Base-by-base conservation (phyloP, 2,888 invertebrate genomes). In the Acrobasis suavella region DNA sequence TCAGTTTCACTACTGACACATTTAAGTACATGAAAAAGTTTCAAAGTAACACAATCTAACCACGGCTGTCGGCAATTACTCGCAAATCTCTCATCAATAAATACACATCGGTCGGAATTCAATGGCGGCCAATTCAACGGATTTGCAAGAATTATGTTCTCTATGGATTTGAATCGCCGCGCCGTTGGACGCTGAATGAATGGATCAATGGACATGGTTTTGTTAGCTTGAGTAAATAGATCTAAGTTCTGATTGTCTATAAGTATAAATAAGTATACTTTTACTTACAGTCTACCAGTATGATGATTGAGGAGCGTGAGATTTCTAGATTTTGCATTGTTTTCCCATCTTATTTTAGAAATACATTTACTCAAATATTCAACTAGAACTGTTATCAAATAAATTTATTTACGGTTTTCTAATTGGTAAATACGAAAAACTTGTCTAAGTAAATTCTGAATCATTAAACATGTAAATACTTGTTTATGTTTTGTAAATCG, bases 21-120 rank as follows among this genome's bases (percentile, higher is more conserved):
- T 46, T 46, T n/a, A 22, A 3, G 22, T 22, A 14, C 46, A 46
- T 46, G 5, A 7, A 2, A 46, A 14, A n/a, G 6, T n/a, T 46
- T 46, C 46, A 46, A n/a, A 46, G 46, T n/a, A 46, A 52, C 12
- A 14, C 14, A 17, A 32, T 37, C 58, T 17, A 42, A 61, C 54
- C 67, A 2, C 32, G 32, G 32, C 32, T 32, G 32, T 32, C 32
- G 7, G 32, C 32, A 64, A 69, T 71, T 68, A 64, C 66, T 71
- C 63, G 56, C 50, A 61, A 67, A 64, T 69, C 68, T 69, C 68
- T 65, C 56, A 12, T 56, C 56, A 56, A 67, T 62, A 60, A 51
- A 62, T 61, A 69, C 68, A 69, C 69, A 71, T 66, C 64, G 51
- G 50, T 50, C 62, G 58, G 64, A 50, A 64, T 64, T 65, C 65